These are phyloP conservation scores for Galerucella calmariensis DNA, from an alignment of 2,888 invertebrate genomes.

Conservation along the genomic window DNA sequence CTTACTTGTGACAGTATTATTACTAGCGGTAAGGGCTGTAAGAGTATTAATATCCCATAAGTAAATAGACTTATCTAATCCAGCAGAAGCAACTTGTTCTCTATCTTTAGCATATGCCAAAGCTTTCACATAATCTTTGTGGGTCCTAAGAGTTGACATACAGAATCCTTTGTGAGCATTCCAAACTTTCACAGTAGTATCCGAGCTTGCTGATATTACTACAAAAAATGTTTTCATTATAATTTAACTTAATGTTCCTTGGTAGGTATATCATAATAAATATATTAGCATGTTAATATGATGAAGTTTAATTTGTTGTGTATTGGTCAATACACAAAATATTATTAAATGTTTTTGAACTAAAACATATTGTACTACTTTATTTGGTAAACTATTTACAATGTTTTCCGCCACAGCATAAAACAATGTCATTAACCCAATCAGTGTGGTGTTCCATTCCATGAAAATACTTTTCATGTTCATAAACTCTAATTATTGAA, in stretches of 20 bases:
- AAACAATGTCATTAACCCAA: slow-evolving; percentile 99
- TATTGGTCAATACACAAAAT: not conserved
- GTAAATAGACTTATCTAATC: slow-evolving; percentile 95
- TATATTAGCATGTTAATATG: not conserved
- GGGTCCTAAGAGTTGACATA: slow-evolving; percentile 97
- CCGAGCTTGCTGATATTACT: slow-evolving; percentile 99
- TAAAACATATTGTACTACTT: not conserved
- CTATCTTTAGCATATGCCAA: slow-evolving; percentile 97
- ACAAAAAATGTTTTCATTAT: slow-evolving; percentile 53
- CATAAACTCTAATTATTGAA: slow-evolving; percentile 95
- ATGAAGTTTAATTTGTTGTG: not conserved
- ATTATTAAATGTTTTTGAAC: not conserved
- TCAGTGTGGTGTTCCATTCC: slow-evolving; percentile 99
- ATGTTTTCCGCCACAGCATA: slow-evolving; percentile 97
- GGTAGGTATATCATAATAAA: not conserved
- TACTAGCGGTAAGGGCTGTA: slow-evolving; percentile 96
- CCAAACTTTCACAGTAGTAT: slow-evolving; percentile 99
- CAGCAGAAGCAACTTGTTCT: slow-evolving; percentile 96
- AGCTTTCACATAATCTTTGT: slow-evolving; percentile 98
- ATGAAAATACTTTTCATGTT: slow-evolving; percentile 86
- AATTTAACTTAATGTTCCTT: not conserved
- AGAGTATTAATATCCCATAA: slow-evolving; percentile 99
- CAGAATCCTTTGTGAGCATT: slow-evolving; percentile 99
- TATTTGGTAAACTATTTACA: slow-evolving; percentile 68
- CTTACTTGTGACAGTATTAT: slow-evolving; percentile 97